Evolutionary conservation across 2,113 vertebrate species (phyloP), one percentile per base, ranked within the genome.

Genomic region (Holacanthus passer): DNA sequence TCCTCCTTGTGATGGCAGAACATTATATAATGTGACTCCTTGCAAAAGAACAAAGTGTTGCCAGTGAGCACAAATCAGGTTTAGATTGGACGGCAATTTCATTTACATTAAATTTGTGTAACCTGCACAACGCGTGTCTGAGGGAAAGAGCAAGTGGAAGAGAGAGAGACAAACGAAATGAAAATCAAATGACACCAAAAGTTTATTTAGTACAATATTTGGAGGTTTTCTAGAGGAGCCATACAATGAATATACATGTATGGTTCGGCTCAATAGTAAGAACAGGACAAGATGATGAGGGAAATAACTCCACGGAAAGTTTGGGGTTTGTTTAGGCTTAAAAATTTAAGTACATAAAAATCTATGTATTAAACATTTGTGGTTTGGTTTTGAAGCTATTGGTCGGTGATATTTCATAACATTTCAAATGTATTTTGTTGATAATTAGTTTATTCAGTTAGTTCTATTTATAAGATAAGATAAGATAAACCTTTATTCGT

Each of bases 31-130:
- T 31, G 32, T 35, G 8, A 20, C 39, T 60, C 24, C 14, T 24
- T 50, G 55, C n/a, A 59, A 22, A 39, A n/a, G 43, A 35, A 60
- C 65, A 27, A 29, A 20, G 16, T 37, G 32, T 29, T 52, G 14
- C 39, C 45, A 55, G 3, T 48, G 32, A 60, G 43, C 10, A n/a
- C 20, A 70, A 71, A 77, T 58, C 59, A 65, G 20, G 50, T 71
- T 50, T 56, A 77, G 58, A 48, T 70, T 47, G 16, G 14, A 81
- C 6, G 4, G 41, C 10, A 37, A 67, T 67, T 52, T 32, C 1
- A 63, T 48, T 55, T 39, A 24, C 24, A n/a, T 53, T n/a, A 56
- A 67, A 47, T 3, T 59, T 20, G 6, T 24, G 3, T 3, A 37
- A 62, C 59, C 13, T 68, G 4, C 17, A 37, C 31, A 59, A 9